Conservation (phyloP, 2,797 vertebrate species). For the Sebastiscus tertius region DNA sequence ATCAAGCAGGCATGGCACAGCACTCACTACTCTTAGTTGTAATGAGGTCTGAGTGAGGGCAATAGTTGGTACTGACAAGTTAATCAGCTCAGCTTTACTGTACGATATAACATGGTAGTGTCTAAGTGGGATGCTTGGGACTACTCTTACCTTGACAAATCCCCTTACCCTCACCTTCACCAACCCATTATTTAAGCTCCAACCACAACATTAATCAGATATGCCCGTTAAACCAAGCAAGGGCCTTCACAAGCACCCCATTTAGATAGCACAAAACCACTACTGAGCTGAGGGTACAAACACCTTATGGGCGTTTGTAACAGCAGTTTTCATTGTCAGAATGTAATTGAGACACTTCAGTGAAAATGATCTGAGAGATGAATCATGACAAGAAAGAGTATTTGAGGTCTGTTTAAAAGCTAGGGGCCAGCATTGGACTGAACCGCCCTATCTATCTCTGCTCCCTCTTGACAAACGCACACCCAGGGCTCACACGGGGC, state of each 20-base stretch:
- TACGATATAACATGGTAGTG: constrained; percentile 11
- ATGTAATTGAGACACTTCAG: constrained; percentile 58
- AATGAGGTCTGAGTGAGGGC: constrained; percentile 44
- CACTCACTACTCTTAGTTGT: constrained; percentile 58
- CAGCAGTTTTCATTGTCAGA: constrained; percentile 44
- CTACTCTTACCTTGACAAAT: constrained; percentile 33
- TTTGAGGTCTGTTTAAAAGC: constrained; percentile 61
- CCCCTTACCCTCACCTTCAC: constrained; percentile 21
- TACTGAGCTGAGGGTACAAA: constrained; percentile 39
- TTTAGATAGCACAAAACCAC: constrained; percentile 40
- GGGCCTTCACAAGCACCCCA: constrained; percentile 56
- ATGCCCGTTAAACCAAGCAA: constrained; percentile 27
- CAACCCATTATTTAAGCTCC: constrained; percentile 22
- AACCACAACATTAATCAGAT: constrained; percentile 3
- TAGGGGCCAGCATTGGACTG: constrained; percentile 61
- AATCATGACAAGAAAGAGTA: constrained; percentile 58
- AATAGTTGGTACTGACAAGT: constrained; percentile 43
- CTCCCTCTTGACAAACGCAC: constrained; percentile 59
- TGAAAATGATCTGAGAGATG: constrained; percentile 61
- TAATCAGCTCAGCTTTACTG: constrained; percentile 48
- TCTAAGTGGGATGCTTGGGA: constrained; percentile 61
- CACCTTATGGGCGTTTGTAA: constrained; percentile 40
- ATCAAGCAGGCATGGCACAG: constrained; percentile 80
- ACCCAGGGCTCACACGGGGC: constrained; percentile 48
- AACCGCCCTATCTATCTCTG: constrained; percentile 73